Evolutionary conservation across 2,113 vertebrate genomes (phyloP), one percentile per base, ranked within the genome.

Genomic region (Oreotrochilus melanogaster): DNA sequence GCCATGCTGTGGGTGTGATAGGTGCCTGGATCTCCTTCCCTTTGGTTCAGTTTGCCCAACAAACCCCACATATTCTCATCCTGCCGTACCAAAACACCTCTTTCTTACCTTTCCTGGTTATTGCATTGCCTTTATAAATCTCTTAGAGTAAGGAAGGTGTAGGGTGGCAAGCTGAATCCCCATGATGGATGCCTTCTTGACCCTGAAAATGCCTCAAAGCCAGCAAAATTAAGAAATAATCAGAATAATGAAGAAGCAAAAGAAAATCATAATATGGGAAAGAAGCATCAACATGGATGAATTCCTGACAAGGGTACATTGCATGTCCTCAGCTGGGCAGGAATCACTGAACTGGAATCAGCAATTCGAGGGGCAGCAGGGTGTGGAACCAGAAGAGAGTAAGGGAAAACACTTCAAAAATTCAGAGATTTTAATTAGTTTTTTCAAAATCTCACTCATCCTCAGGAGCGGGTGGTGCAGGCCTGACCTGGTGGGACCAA

Each of bases 341-440:
- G 67, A 74, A 69, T 50, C 2, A 7, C 60, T 74, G 57, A 58
- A 60, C 6, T 80, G 22, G 30, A 86, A 62, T 74, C 48, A n/a
- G 73, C 14, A 69, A 81, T 71, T 62, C 48, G 50, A n/a, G 6
- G 28, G 8, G 7, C 6, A 23, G 0, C 8, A 45, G 30, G 6
- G 28, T 6, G 7, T 9, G 28, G 0, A 11, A 28, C 43, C 45
- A 9, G 4, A 33, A n/a, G 10, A 60, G 9, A 61, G 27, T 28
- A 85, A 79, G 42, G 14, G 42, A 73, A 95, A 91, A 56, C 13
- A 86, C 89, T 43, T 88, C 8, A 79, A 94, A 81, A 76, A 82
- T 72, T 33, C n/a, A n/a, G n/a, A 16, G 5, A 7, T 47, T 65
- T 64, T 6, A 11, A 9, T 2, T 11, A 8, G 9, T 13, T 56